Evolutionary conservation across 1,140 invertebrate genomes (phyloP).

Genomic region (Lepidotrigona ventralis): DNA sequence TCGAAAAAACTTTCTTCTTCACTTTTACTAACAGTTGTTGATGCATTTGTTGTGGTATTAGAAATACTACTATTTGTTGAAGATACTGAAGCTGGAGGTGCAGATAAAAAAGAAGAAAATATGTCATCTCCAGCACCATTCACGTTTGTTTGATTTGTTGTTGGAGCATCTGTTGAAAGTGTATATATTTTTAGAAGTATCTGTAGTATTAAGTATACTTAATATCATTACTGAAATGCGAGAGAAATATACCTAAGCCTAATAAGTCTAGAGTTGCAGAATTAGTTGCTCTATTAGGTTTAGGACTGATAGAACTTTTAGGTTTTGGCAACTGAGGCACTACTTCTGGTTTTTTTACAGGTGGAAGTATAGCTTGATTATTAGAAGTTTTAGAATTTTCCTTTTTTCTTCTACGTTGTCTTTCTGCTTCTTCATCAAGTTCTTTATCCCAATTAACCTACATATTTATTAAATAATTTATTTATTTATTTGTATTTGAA

Average conservation of each 20-base stretch:
- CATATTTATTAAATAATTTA: constrained; percentile 15
- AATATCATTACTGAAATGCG: neutral
- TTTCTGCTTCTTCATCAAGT: constrained; percentile 92
- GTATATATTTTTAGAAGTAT: constrained; percentile 2
- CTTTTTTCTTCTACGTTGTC: constrained; percentile 89
- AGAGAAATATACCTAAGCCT: constrained; percentile 80
- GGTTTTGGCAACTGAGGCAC: constrained; percentile 83
- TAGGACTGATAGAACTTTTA: constrained; percentile 85
- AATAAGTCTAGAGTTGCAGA: constrained; percentile 83
- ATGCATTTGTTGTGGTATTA: constrained; percentile 69
- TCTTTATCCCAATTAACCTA: constrained; percentile 88
- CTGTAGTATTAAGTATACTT: neutral
- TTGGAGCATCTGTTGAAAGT: constrained; percentile 73
- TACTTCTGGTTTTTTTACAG: constrained; percentile 78
- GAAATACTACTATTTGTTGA: constrained; percentile 62
- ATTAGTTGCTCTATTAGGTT: constrained; percentile 82
- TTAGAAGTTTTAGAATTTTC: constrained; percentile 78
- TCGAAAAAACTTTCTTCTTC: constrained; percentile 96
- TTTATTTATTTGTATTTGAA: constrained; percentile 2
- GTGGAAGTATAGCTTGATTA: constrained; percentile 72
- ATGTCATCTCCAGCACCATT: constrained; percentile 84
- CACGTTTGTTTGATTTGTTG: constrained; percentile 71
- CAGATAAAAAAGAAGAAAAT: constrained; percentile 89
- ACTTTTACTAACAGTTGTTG: constrained; percentile 80
- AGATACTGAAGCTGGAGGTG: constrained; percentile 78